These are phyloP conservation scores for Loris lydekkerianus DNA, from an alignment of 2,797 vertebrate species.

Conservation along the genomic window DNA sequence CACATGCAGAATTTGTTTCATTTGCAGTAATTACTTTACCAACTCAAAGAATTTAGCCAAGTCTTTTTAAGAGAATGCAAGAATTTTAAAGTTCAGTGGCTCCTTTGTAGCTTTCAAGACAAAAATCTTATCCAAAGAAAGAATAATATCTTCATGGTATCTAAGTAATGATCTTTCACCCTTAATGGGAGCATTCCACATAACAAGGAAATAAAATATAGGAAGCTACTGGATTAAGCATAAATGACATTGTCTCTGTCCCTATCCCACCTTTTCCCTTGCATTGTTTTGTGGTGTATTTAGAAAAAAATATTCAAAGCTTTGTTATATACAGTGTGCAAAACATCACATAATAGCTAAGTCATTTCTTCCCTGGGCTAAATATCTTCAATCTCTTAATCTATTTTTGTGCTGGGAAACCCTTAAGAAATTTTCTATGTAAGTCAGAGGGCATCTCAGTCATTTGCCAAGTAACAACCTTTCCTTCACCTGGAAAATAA, in stretches of 20 bases:
- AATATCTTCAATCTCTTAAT: neutral
- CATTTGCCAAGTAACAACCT: neutral
- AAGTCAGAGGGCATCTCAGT: neutral
- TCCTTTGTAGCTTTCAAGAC: neutral
- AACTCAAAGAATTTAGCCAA: neutral
- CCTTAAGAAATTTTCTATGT: neutral
- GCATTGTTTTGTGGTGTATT: neutral
- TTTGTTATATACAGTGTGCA: neutral
- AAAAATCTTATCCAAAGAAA: neutral
- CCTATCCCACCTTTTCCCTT: neutral
- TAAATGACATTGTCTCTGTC: neutral
- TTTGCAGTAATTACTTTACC: neutral
- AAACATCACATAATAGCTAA: constrained; percentile 34
- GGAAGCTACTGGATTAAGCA: neutral
- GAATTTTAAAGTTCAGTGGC: neutral
- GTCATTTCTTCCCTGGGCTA: neutral
- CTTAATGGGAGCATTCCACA: neutral
- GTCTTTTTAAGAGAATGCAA: neutral
- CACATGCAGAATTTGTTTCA: neutral
- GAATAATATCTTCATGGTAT: neutral
- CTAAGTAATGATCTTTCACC: constrained; percentile 6
- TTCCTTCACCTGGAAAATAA: neutral
- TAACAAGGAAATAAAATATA: neutral
- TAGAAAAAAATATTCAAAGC: neutral
- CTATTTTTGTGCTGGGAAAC: neutral